Base-by-base conservation (phyloP, 2,888 invertebrate genomes). In the Cylloceria caligata region DNA sequence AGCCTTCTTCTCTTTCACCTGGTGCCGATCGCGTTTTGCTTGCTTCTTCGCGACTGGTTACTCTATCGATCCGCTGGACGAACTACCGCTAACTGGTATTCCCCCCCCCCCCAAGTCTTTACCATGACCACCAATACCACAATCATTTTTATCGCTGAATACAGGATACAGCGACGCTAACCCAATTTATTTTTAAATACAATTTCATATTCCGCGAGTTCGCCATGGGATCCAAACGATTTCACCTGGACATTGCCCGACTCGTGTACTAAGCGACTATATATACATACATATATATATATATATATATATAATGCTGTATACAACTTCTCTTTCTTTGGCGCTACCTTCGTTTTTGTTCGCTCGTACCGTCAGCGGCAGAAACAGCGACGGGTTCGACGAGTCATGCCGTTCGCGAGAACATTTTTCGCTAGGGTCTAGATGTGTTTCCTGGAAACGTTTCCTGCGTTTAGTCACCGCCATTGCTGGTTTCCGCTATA, bases 381-480 rank as follows among this genome's bases (percentile, higher is more conserved):
- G 45, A 73, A 68, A 73, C 52, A 78, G 42, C 24, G 52, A 47
- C 16, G 27, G 49, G 27, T 47, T 74, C 24, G 69, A 65, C 81
- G 69, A 81, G 69, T 78, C 81, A 81, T 36, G 57, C 57, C 34
- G 55, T 78, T 78, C 64, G 55, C 69, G 81, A 65, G 78, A 78
- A 81, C 49, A 67, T 72, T 68, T 36, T 27, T 30, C 68, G 69
- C 52, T 34, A 78, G 64, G 72, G 69, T 57, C 74, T 65, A 74
- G 69, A 78, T 71, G 57, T 74, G 57, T 52, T 81, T 81, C 81
- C 69, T 71, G 78, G 81, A 81, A 81, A 78, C 49, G 74, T 65
- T 81, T 81, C 78, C 78, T 69, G 60, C 73, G 42, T 80, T 57
- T 27, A 69, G 65, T 21, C 64, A n/a, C n/a, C n/a, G 47, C 16